Percentiles rank a stretch among this genome's conserved stretches.
Conservation (phyloP, 2,888 invertebrate species). For the Agrotis segetum region DNA sequence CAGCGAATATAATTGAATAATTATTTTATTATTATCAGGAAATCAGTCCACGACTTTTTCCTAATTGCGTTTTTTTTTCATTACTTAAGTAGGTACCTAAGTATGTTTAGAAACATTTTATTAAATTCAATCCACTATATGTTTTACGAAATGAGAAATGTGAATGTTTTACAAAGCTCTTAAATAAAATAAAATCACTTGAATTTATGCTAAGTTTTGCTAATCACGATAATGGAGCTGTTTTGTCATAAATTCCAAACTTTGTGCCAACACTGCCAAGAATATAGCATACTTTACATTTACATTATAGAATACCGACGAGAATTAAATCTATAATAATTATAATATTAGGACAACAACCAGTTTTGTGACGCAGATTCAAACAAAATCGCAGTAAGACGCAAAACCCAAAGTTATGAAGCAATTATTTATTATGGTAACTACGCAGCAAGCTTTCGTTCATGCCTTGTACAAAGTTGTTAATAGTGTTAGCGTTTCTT, state of each 20-base stretch:
- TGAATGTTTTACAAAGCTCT: too few species aligned
- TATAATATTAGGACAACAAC: slow-evolving; percentile 16
- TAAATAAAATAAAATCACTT: too few species aligned
- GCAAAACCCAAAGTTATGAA: slow-evolving; percentile 40
- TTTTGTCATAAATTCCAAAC: not conserved
- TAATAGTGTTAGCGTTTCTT: slow-evolving; percentile 54
- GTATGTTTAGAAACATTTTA: too few species aligned
- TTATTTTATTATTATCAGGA: not conserved
- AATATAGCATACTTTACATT: not conserved
- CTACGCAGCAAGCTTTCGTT: slow-evolving; percentile 50
- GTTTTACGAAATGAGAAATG: too few species aligned
- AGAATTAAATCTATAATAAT: slow-evolving; percentile 35
- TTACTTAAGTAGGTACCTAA: too few species aligned
- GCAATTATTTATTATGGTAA: slow-evolving; percentile 29
- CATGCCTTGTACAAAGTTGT: slow-evolving; percentile 67
- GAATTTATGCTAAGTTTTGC: not conserved
- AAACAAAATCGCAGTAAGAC: slow-evolving; percentile 32
- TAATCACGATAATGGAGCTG: not conserved
- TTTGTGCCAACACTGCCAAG: not conserved
- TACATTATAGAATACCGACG: slow-evolving; percentile 3
- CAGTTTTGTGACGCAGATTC: slow-evolving; percentile 28
- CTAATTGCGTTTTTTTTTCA: too few species aligned
- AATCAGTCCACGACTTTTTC: not conserved
- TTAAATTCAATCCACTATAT: too few species aligned
- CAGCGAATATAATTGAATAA: too few species aligned